phyloP scores from a whole-genome alignment of 2,113 vertebrate genomes.

The Mixornis gularis region DNA sequence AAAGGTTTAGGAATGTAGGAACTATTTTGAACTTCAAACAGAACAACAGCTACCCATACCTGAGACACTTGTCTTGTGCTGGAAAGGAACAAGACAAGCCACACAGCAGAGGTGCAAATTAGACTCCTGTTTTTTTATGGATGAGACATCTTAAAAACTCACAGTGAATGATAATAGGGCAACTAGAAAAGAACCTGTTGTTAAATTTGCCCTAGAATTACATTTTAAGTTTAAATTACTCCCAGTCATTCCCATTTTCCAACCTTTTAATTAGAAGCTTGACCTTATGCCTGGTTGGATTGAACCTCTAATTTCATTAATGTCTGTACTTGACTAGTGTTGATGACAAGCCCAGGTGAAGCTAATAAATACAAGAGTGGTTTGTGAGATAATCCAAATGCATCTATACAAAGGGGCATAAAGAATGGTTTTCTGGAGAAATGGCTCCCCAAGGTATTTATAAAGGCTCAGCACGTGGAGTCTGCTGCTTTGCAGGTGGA shows the following conservation, averaged over 20 bases:
- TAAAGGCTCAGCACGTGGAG: neutral
- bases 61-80: neutral
- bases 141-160: neutral
- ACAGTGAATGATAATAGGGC: neutral
- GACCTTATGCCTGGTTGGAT: neutral
- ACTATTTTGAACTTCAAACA: neutral
- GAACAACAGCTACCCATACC: neutral
- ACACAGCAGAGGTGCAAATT: neutral
- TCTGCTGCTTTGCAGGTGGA: neutral
- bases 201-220: neutral
- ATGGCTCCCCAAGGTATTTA: neutral
- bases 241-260: neutral
- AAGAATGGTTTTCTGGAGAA: neutral
- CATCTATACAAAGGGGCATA: neutral
- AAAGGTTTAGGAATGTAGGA: neutral
- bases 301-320: neutral
- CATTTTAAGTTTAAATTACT: constrained; percentile 5
- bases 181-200: neutral
- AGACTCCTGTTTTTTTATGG: neutral
- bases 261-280: constrained; percentile 1
- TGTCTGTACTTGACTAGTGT: neutral
- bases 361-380: neutral
- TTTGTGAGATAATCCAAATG: neutral
- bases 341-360: neutral
- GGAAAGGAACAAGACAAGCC: neutral